These are phyloP conservation scores for Catharus minimus DNA, from an alignment of 2,113 vertebrate genomes.

Conservation along the genomic window DNA sequence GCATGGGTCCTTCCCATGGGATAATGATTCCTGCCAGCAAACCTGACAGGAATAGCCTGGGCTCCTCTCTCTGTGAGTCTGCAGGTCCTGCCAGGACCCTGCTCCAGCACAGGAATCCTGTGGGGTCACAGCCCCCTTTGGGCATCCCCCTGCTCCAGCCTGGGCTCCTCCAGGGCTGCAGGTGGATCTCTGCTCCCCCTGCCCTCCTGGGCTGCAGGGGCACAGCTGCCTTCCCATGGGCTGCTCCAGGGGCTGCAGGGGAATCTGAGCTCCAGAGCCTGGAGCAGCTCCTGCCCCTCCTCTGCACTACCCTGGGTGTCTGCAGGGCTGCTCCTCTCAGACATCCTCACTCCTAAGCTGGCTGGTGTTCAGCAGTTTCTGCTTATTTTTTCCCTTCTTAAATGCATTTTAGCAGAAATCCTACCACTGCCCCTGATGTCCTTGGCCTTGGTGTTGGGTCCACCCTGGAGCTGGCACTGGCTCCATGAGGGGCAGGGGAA, in stretches of 20 bases:
- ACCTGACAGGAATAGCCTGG: no score
- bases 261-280: neutral
- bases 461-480: neutral
- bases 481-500: accelerated
- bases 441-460: accelerated
- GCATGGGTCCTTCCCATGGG: accelerated
- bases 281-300: neutral
- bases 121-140: no score
- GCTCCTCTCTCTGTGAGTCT: no score
- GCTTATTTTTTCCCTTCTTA: neutral
- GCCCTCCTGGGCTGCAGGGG: no score
- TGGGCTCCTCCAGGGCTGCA: no score
- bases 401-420: neutral
- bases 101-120: no score
- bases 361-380: neutral
- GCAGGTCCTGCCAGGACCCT: no score
- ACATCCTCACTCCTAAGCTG: accelerated
- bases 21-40: no score
- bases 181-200: no score
- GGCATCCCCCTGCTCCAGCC: no score
- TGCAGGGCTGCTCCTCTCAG: accelerated
- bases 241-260: neutral
- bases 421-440: neutral
- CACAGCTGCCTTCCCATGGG: no score
- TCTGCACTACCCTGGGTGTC: neutral